Evolutionary conservation across 2,113 vertebrate genomes (phyloP).

Genomic region (Elachura formosa): DNA sequence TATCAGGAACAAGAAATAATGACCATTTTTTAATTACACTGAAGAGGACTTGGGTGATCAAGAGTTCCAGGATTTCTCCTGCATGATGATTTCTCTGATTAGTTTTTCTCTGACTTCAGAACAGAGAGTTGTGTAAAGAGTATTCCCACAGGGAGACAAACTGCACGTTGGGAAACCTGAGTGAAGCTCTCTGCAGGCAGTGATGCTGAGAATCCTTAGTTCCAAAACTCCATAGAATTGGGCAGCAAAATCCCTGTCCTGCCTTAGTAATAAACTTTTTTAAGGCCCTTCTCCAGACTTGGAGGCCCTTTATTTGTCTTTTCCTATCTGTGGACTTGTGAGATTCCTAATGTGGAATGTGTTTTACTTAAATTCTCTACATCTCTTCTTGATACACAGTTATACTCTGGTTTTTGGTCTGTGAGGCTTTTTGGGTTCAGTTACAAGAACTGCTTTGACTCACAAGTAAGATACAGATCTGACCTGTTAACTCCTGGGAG

Average conservation of each 20-base stretch:
- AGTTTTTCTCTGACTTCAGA: neutral
- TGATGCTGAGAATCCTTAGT: neutral
- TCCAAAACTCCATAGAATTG: neutral
- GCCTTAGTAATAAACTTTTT: neutral
- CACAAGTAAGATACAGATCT: too few relatives aligned
- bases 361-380: neutral
- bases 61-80: neutral
- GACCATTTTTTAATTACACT: accelerated
- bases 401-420: neutral
- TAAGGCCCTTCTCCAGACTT: neutral
- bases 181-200: neutral
- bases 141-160: accelerated
- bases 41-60: neutral
- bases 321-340: neutral
- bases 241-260: neutral
- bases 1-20: neutral
- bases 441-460: neutral
- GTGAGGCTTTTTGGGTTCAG: neutral
- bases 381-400: accelerated
- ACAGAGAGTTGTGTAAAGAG: neutral
- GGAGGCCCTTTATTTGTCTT: neutral
- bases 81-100: neutral
- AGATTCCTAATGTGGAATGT: neutral
- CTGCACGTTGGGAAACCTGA: neutral
- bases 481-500: accelerated